Base-by-base conservation (phyloP, 2,888 invertebrate species). In the Elegia similella region DNA sequence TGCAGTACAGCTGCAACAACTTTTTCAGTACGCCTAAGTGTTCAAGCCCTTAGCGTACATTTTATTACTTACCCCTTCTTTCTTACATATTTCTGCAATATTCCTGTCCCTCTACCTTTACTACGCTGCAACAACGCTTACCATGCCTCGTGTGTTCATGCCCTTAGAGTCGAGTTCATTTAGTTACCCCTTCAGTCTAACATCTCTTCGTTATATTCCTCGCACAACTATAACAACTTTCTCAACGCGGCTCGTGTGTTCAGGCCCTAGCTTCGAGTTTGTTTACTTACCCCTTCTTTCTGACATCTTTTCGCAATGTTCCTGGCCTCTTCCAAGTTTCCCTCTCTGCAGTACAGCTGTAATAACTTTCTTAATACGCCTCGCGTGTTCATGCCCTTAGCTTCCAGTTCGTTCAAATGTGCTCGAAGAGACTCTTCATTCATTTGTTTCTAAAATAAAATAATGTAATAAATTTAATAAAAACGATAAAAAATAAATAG, bases 381-480 rank as follows among this genome's bases (percentile, higher is more conserved):
- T 5, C 95, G 90, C 0, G 93, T 92, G 81, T 95, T 94, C 92
- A 95, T 91, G 17, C 92, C 88, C 68, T 95, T 95, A 34, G 92
- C 84, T 72, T 93, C 93, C n/a, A 96, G 75, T 68, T 95, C 95
- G 6, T 84, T 76, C 0, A 95, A 79, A 72, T 95, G 95, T 1
- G 92, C 92, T 63, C 93, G 93, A 1, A 96, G 76, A 52, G 94
- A 89, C 17, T 93, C 92, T 5, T 93, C 75, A 60, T 85, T 92
- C 95, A 95, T 95, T 57, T 93, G 85, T 69, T 92, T 92, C 92
- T 93, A 69, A 52, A 75, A 62, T 30, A 50, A 42, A 48, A 12
- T 38, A 54, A 47, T 17, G 16, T 43, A 15, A 6, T 43, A 8
- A 16, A 7, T 32, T 7, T 32, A 30, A 30, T 8, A 32, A 32